phyloP scores from a whole-genome alignment of 2,888 invertebrate species.

The Pantelozetes paolii region DNA sequence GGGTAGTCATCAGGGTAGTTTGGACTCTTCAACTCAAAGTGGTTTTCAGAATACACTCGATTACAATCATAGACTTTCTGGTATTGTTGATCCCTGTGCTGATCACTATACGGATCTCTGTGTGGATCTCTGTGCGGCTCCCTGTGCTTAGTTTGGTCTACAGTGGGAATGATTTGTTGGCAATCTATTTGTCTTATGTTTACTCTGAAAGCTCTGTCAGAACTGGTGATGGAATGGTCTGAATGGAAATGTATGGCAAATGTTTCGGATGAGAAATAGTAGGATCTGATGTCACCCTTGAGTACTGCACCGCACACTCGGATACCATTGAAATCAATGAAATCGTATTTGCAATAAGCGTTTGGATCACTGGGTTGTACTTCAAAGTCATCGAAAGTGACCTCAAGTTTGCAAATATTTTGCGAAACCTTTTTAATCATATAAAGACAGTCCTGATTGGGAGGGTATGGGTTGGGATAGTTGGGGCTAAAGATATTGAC shows the following conservation, averaged over 20 bases:
- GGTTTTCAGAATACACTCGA: constrained; percentile 32
- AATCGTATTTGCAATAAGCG: constrained; percentile 47
- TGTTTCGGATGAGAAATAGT: constrained; percentile 30
- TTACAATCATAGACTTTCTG: constrained; percentile 34
- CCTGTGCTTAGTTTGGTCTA: background rate
- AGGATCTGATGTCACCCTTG: constrained; percentile 41
- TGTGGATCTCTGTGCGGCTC: no score
- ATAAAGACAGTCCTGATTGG: constrained; percentile 48
- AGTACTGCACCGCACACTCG: constrained; percentile 44
- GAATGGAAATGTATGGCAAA: constrained; percentile 45
- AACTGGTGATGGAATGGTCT: constrained; percentile 39
- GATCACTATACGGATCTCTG: no score
- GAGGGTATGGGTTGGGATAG: constrained; percentile 47
- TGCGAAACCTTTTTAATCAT: constrained; percentile 45
- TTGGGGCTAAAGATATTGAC: constrained; percentile 48
- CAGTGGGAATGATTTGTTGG: background rate
- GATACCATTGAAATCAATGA: constrained; percentile 46
- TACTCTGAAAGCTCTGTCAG: constrained; percentile 45
- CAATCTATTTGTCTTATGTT: constrained; percentile 46
- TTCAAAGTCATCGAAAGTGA: constrained; percentile 48
- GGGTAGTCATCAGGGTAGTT: constrained; percentile 47
- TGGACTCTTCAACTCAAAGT: constrained; percentile 45
- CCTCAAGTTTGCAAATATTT: constrained; percentile 48
- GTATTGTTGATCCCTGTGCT: no score
- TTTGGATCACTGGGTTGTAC: constrained; percentile 46